phyloP scores from a whole-genome alignment of 2,888 invertebrate species.

The Acheta domesticus region DNA sequence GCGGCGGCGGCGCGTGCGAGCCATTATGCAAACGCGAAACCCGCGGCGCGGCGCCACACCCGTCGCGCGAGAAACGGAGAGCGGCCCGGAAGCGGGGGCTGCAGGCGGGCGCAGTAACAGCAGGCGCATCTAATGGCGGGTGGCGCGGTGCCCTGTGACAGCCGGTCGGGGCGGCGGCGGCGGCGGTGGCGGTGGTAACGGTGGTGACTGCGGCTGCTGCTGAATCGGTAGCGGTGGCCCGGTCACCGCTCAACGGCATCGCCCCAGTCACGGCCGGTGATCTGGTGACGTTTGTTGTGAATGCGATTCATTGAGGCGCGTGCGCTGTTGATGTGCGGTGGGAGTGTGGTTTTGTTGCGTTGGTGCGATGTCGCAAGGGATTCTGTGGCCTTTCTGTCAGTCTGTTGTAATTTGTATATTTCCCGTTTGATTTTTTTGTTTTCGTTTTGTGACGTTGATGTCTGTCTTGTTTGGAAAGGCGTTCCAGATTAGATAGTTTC shows the following conservation, averaged over 20 bases:
- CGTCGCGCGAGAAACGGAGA: not conserved
- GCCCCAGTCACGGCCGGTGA: not conserved
- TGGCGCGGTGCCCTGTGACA: not conserved
- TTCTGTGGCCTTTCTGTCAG: no score
- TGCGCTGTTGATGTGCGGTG: no score
- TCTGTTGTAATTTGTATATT: no score
- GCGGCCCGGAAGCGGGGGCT: not conserved
- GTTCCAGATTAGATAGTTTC: no score
- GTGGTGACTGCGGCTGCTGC: no score
- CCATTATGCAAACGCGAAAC: slow-evolving; percentile 10
- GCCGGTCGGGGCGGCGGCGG: not conserved
- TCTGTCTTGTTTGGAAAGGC: no score
- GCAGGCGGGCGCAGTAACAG: not conserved
- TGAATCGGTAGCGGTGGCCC: not conserved
- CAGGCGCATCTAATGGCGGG: not conserved
- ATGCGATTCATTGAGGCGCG: no score
- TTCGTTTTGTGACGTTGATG: no score
- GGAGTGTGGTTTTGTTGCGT: no score
- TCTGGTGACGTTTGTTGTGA: no score
- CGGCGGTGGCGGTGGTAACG: not conserved
- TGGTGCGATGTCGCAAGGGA: no score
- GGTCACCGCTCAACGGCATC: not conserved
- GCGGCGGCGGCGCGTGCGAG: not conserved
- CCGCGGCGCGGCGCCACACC: not conserved
- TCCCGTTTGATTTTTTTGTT: no score